These are phyloP conservation scores for Caenorhabditis auriculariae DNA, from an alignment of 2,888 invertebrate genomes.

Conservation along the genomic window DNA sequence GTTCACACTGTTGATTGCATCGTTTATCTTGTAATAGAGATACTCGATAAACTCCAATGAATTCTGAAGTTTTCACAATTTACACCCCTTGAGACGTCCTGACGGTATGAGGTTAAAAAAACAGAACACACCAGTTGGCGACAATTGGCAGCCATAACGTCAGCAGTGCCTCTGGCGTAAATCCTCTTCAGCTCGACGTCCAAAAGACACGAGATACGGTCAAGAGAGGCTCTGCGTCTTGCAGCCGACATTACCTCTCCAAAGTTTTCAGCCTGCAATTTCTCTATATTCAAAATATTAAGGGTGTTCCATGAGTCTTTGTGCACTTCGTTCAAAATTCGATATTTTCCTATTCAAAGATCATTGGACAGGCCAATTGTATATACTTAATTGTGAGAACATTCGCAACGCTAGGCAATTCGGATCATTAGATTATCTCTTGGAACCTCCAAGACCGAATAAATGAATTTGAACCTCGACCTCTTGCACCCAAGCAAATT, in stretches of 20 bases:
- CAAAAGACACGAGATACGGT: slow-evolving; percentile 25
- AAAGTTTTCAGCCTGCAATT: slow-evolving; percentile 47
- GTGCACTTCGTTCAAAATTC: no score
- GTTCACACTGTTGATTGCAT: slow-evolving; percentile 34
- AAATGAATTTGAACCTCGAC: no score
- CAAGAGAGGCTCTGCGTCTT: slow-evolving; percentile 30
- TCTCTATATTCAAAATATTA: no score
- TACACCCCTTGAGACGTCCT: no score
- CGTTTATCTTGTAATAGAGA: slow-evolving; percentile 44
- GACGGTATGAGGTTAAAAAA: background rate
- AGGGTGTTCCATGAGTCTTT: no score
- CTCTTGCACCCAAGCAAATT: no score
- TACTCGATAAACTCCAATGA: slow-evolving; percentile 48
- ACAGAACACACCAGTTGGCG: slow-evolving; percentile 26
- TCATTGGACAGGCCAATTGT: slow-evolving; percentile 1
- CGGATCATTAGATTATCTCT: no score
- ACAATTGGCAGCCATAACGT: slow-evolving; percentile 36
- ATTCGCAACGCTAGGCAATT: background rate
- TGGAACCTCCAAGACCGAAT: no score
- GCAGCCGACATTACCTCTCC: slow-evolving; percentile 42
- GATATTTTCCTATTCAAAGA: no score
- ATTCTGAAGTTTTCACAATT: no score
- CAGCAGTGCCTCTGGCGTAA: slow-evolving; percentile 36
- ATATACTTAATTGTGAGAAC: background rate
- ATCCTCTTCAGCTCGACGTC: slow-evolving; percentile 35